Evolutionary conservation across 2,113 vertebrate genomes (phyloP).

Genomic region (Microcebus lehilahytsara): DNA sequence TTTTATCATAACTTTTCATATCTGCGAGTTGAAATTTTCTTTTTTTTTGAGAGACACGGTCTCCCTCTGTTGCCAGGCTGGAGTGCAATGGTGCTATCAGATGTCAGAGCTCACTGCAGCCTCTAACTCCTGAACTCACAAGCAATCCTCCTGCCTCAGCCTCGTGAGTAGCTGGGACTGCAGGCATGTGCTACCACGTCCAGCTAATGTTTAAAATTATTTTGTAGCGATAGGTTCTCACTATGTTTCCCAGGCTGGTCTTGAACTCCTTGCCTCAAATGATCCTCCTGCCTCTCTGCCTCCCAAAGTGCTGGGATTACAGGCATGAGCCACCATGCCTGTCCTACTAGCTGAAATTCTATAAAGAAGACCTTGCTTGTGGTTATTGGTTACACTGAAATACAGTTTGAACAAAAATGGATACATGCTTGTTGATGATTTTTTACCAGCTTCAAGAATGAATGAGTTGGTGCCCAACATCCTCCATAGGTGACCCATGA

Average conservation of each 20-base stretch:
- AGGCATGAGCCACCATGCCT: too few species aligned
- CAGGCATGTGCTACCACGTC: too few species aligned
- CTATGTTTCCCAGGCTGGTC: too few species aligned
- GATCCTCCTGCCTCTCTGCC: background rate
- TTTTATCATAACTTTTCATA: too few species aligned
- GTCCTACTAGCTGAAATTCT: background rate
- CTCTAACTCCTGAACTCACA: background rate
- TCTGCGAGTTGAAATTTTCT: background rate
- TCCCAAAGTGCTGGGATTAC: too few species aligned
- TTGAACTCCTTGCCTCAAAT: too few species aligned
- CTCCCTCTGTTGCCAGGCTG: background rate
- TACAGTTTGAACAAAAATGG: background rate
- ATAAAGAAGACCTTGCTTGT: background rate
- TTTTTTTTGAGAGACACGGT: background rate
- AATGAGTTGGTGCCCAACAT: background rate
- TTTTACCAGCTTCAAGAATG: background rate
- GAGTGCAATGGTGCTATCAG: background rate
- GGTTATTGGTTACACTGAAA: background rate
- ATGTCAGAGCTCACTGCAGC: background rate
- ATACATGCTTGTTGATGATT: background rate
- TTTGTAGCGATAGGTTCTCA: too few species aligned
- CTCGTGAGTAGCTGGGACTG: too few species aligned
- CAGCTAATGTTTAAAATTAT: too few species aligned
- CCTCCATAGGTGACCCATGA: background rate
- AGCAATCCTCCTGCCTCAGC: too few species aligned